Conservation (phyloP, 2,888 invertebrate genomes). For the Caenorhabditis becei region DNA sequence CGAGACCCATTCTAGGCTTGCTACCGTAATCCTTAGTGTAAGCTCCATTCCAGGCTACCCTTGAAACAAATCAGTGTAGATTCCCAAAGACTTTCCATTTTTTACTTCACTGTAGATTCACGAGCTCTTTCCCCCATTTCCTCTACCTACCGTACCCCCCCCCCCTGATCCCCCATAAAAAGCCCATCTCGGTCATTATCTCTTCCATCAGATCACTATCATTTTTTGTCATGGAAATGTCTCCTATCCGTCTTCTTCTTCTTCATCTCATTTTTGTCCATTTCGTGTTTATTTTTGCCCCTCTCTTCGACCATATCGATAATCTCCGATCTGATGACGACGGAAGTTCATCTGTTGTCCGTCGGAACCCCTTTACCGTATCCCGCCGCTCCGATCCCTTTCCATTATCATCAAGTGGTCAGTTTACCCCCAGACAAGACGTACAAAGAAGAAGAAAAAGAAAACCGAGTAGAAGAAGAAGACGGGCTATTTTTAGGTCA, state of each 20-base stretch:
- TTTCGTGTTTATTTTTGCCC: conserved; percentile 1
- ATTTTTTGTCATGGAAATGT: conserved; percentile 2
- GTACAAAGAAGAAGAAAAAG: conserved; percentile 22
- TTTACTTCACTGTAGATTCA: too few relatives aligned
- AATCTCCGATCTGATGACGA: conserved; percentile 60
- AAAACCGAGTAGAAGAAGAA: too few relatives aligned
- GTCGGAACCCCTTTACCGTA: conserved; percentile 36
- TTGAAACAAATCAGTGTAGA: too few relatives aligned
- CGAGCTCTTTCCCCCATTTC: too few relatives aligned
- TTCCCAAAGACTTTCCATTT: too few relatives aligned
- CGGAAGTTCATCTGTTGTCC: conserved; percentile 45
- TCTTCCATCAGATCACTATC: background rate
- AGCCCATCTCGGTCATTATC: too few relatives aligned
- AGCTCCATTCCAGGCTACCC: too few relatives aligned
- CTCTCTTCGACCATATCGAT: conserved; percentile 34
- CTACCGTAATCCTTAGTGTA: too few relatives aligned
- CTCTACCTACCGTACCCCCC: too few relatives aligned
- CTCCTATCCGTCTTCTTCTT: conserved; percentile 14
- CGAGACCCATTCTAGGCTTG: too few relatives aligned
- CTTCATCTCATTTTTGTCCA: conserved; percentile 10
- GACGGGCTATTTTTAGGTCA: conserved; percentile 38
- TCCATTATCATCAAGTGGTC: conserved; percentile 31
- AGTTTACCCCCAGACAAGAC: conserved; percentile 12
- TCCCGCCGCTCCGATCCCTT: conserved; percentile 10
- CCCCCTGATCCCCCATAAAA: too few relatives aligned